Percentiles rank a stretch among this genome's conserved stretches.
Evolutionary conservation across 2,797 vertebrate species (phyloP).

Genomic region (Vireo griseus): DNA sequence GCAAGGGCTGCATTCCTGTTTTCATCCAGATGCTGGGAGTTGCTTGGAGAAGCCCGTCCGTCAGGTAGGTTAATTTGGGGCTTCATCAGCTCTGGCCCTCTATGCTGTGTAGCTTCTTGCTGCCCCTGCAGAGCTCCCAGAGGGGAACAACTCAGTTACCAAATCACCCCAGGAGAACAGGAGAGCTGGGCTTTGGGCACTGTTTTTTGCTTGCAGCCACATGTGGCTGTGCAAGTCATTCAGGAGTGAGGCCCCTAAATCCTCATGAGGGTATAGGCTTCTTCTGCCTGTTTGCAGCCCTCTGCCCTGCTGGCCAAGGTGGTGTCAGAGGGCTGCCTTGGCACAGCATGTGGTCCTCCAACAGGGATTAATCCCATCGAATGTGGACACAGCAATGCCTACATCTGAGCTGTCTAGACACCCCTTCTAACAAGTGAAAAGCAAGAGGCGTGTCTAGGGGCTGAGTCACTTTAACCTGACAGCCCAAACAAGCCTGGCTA

Average conservation of each 20-base stretch:
- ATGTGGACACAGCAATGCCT: rapidly evolving
- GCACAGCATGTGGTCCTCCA: neutral
- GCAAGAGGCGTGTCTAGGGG: neutral
- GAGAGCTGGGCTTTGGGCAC: neutral
- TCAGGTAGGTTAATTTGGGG: neutral
- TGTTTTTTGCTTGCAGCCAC: neutral
- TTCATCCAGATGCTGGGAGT: neutral
- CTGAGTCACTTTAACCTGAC: slow-evolving; percentile 2
- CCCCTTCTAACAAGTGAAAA: neutral
- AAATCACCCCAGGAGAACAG: neutral
- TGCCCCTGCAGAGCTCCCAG: neutral
- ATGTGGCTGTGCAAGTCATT: neutral
- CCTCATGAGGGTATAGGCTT: neutral
- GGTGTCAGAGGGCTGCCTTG: neutral
- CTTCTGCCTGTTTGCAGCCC: neutral
- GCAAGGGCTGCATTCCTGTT: neutral
- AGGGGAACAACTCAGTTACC: neutral
- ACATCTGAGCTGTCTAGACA: neutral
- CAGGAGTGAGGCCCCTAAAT: neutral
- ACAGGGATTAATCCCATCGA: neutral
- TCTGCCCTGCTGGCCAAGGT: neutral
- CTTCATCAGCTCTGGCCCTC: neutral
- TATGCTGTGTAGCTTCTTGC: rapidly evolving
- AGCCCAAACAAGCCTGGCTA: neutral
- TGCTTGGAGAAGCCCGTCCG: neutral